Evolutionary conservation across 2,797 vertebrate species (phyloP), one percentile per base, ranked within the genome.

Genomic region (Paramormyrops hopkinsi): DNA sequence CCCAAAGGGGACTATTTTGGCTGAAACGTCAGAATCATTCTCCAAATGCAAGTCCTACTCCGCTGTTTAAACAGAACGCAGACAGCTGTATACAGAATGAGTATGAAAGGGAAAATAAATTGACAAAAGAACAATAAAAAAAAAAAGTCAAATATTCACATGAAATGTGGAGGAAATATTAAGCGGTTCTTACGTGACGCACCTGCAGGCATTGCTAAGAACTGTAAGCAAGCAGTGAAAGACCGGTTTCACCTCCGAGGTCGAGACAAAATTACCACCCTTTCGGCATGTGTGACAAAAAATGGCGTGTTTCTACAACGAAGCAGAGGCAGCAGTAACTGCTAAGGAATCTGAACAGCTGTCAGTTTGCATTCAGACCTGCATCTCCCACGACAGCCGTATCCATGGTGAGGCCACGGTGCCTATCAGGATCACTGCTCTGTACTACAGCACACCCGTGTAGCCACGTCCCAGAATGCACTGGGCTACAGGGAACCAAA

Each of bases 391-490:
- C 65, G n/a, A 53, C 46, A 79, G 44, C 11, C 46, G 48, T n/a
- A 54, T 48, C 62, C 46, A 73, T 69, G 89, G 89, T 76, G 51
- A 54, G n/a, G 25, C n/a, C 50, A 22, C 3, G 19, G 9, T 9
- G 25, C 46, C 9, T 12, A 53, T 37, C 48, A 25, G 50, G 17
- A 65, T 48, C 56, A 41, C 37, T 51, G 4, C 14, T 54, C 53
- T 14, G 86, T 87, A 41, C 53, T 54, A 56, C 12, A 86, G 48
- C 51, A 59, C 37, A 48, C 46, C 82, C 29, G 17, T 82, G 41
- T 82, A 82, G 76, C 41, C 76, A 46, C 19, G 37, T 37, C 88
- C 51, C 88, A 85, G 88, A 22, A 89, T 84, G 79, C 88, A 89
- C 37, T 29, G 53, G 88, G 76, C 41, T 82, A 82, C 41, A 6